Conservation (phyloP, 2,888 invertebrate genomes). For the Peribatodes rhomboidaria region DNA sequence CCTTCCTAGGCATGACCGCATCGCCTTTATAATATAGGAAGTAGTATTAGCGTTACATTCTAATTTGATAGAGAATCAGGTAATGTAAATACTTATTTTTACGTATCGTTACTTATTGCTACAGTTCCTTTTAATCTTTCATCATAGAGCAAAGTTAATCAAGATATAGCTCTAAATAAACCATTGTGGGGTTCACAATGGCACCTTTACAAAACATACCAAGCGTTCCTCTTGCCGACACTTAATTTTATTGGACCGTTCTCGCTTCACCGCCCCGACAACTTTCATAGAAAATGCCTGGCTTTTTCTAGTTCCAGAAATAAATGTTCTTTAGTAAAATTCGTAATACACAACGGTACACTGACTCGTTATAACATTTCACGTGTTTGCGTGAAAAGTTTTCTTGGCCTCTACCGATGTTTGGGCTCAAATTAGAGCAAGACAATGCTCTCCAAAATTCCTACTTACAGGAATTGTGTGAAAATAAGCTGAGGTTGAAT, state of each 20-base stretch:
- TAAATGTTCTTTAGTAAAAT: no score
- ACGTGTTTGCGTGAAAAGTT: no score
- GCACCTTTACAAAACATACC: slow-evolving; percentile 11
- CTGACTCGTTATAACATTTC: no score
- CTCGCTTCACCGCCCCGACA: slow-evolving; percentile 17
- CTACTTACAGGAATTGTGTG: no score
- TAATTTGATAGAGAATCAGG: background rate
- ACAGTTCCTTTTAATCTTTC: background rate
- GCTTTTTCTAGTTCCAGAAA: background rate
- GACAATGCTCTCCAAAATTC: no score
- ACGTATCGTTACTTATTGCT: background rate
- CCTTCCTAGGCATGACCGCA: no score
- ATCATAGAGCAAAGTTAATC: background rate
- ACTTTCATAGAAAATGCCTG: background rate
- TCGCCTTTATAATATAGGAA: no score
- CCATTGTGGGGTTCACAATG: slow-evolving; percentile 3
- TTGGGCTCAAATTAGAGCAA: no score
- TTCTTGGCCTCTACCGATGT: no score
- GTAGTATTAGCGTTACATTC: no score
- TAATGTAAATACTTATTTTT: background rate
- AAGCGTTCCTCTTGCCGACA: slow-evolving; percentile 3
- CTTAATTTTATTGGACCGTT: slow-evolving; percentile 23
- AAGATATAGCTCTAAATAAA: background rate
- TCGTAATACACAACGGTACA: no score
- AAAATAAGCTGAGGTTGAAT: no score